phyloP scores from a whole-genome alignment of 2,888 invertebrate genomes.

The Lycophotia porphyrea region DNA sequence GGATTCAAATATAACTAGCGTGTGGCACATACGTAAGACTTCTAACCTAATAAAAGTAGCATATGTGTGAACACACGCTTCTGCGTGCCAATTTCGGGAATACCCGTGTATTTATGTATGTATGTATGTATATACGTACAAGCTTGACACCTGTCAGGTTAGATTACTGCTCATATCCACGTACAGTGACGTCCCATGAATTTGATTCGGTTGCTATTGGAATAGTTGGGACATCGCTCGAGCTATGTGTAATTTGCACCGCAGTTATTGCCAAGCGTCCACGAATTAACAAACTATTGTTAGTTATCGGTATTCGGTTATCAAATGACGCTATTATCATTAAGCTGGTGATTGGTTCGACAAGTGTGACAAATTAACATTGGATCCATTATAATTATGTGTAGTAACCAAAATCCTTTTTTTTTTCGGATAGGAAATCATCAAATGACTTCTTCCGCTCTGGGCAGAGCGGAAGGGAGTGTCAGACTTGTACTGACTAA shows the following conservation, averaged over 20 bases:
- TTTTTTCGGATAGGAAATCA: no score
- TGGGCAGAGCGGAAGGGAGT: no score
- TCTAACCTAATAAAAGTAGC: no score
- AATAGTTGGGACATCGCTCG: slow-evolving; percentile 46
- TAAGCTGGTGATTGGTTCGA: not conserved
- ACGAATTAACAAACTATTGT: slow-evolving; percentile 45
- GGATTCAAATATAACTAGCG: no score
- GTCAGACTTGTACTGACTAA: no score
- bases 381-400: not conserved
- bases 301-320: slow-evolving; percentile 22
- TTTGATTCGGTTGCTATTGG: slow-evolving; percentile 47
- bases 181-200: slow-evolving; percentile 28
- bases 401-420: no score
- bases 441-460: no score
- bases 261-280: slow-evolving; percentile 20
- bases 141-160: slow-evolving; percentile 3
- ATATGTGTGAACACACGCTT: no score
- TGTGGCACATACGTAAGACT: no score
- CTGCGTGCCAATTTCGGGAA: no score
- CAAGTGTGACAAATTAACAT: not conserved
- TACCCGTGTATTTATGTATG: no score
- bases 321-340: slow-evolving; percentile 27
- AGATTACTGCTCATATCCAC: slow-evolving; percentile 16
- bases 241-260: slow-evolving; percentile 39
- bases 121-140: not conserved